phyloP scores from a whole-genome alignment of 2,888 invertebrate genomes.

The Scotopteryx bipunctaria region DNA sequence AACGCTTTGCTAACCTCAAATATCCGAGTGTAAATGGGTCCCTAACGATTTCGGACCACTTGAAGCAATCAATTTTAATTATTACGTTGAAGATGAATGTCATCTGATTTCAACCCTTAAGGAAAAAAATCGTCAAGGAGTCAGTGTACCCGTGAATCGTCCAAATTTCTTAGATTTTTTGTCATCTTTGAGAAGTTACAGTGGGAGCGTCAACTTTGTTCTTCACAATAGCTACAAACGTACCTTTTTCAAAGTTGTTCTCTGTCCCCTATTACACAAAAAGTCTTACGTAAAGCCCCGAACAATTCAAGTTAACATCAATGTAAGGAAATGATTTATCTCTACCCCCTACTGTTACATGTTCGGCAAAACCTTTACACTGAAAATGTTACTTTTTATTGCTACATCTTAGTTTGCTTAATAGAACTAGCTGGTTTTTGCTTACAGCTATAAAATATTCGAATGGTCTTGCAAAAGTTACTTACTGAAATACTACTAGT shows the following conservation, averaged over 20 bases:
- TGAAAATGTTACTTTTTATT: slow-evolving; percentile 15
- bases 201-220: neutral
- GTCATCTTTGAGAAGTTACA: no score
- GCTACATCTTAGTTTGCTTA: slow-evolving; percentile 1
- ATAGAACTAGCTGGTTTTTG: neutral
- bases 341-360: slow-evolving; percentile 27
- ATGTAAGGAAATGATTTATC: slow-evolving; percentile 35
- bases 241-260: slow-evolving; percentile 16
- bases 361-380: slow-evolving; percentile 22
- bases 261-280: slow-evolving; percentile 22
- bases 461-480: neutral
- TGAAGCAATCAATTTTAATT: neutral
- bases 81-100: neutral
- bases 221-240: slow-evolving; percentile 11
- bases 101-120: neutral
- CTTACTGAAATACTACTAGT: no score
- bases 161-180: neutral
- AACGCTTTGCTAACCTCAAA: slow-evolving; percentile 42
- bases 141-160: neutral
- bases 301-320: slow-evolving; percentile 27
- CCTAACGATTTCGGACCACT: slow-evolving; percentile 3
- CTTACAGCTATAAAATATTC: neutral
- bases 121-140: no score
- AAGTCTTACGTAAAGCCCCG: slow-evolving; percentile 21
- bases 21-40: slow-evolving; percentile 9